Conservation (phyloP, 2,797 vertebrate species). For the Urosaurus nigricauda region DNA sequence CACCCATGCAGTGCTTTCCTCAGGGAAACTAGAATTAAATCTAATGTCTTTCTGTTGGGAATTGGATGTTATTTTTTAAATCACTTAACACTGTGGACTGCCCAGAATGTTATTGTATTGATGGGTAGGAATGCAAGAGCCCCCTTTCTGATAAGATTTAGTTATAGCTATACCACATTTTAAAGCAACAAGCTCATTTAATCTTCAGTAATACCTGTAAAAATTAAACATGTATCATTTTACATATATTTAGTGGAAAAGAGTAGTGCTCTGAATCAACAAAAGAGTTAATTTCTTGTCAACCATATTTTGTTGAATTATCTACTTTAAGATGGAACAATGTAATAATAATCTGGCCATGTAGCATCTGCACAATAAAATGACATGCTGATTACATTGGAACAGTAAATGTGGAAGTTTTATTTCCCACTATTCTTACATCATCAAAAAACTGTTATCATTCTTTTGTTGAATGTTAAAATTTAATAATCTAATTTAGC, state of each 20-base stretch:
- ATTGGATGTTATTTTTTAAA: neutral
- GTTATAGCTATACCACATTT: neutral
- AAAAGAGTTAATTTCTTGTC: slow-evolving; percentile 62
- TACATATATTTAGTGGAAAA: slow-evolving; percentile 59
- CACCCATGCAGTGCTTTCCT: neutral
- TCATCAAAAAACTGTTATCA: slow-evolving; percentile 66
- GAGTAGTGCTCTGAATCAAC: slow-evolving; percentile 52
- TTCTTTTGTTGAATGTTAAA: slow-evolving; percentile 72
- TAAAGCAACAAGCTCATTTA: slow-evolving; percentile 27
- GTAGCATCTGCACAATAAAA: slow-evolving; percentile 74
- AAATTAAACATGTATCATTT: slow-evolving; percentile 66
- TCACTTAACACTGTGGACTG: neutral
- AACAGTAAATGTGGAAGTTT: slow-evolving; percentile 64
- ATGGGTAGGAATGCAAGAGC: neutral
- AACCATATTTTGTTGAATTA: slow-evolving; percentile 71
- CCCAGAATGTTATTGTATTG: neutral
- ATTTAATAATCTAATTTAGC: slow-evolving; percentile 75
- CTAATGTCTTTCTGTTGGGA: neutral
- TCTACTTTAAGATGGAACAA: slow-evolving; percentile 66
- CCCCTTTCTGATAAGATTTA: neutral
- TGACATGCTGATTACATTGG: slow-evolving; percentile 68
- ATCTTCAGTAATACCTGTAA: slow-evolving; percentile 41
- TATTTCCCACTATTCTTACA: slow-evolving; percentile 65
- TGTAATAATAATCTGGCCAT: slow-evolving; percentile 63
- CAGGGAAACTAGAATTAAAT: neutral